Evolutionary conservation across 2,797 vertebrate genomes (phyloP).

Genomic region (Characodon lateralis): DNA sequence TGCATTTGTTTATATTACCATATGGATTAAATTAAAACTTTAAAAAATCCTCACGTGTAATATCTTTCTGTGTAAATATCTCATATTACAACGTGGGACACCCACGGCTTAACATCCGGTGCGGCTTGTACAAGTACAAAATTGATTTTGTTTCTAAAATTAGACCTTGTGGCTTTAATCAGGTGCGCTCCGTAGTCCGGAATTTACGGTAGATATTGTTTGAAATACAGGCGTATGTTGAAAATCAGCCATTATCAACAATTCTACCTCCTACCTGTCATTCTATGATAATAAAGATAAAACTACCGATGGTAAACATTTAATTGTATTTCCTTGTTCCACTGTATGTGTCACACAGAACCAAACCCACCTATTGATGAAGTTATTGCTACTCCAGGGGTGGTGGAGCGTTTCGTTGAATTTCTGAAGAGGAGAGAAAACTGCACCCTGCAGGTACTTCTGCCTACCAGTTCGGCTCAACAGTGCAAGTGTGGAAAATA

Average conservation of each 20-base stretch:
- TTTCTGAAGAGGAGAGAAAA: constrained; percentile 95
- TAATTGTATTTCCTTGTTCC: not conserved
- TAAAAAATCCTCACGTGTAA: too few species aligned
- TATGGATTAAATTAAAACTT: too few species aligned
- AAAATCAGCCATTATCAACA: not conserved
- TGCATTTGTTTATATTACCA: too few species aligned
- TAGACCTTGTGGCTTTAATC: too few species aligned
- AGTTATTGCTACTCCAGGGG: constrained; percentile 93
- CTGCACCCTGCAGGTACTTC: constrained; percentile 92
- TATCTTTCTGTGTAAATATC: too few species aligned
- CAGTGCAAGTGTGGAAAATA: constrained; percentile 1
- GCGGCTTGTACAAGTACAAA: too few species aligned
- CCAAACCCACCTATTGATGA: constrained; percentile 98
- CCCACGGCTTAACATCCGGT: too few species aligned
- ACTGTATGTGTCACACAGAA: constrained; percentile 75
- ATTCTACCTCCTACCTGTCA: not conserved
- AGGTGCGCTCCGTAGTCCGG: too few species aligned
- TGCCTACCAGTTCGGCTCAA: not conserved
- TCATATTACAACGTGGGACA: too few species aligned
- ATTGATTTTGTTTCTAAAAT: too few species aligned
- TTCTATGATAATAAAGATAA: not conserved
- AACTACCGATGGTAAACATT: not conserved
- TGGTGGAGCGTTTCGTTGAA: constrained; percentile 96
- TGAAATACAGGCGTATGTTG: not conserved
- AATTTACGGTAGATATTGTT: not conserved